Percentiles rank a stretch among this genome's conserved stretches.
Conservation (phyloP, 2,888 invertebrate genomes). For the Tineola bisselliella region DNA sequence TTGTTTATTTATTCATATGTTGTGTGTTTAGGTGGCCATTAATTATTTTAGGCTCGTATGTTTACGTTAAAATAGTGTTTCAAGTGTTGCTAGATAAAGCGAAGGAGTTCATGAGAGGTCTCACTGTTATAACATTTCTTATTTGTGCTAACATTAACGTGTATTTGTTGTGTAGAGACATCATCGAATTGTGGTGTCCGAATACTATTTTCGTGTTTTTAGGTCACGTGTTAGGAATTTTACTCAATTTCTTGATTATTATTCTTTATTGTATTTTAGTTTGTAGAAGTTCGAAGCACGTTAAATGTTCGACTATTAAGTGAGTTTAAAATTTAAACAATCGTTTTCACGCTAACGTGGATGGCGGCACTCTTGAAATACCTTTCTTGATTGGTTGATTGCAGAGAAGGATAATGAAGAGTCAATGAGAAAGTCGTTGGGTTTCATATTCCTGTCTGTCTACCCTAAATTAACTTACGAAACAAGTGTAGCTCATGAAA, state of each 20-base stretch:
- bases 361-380: no score
- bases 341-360: no score
- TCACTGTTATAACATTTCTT: constrained; percentile 47
- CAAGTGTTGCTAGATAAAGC: constrained; percentile 42
- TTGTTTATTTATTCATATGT: constrained; percentile 39
- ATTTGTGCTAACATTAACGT: constrained; percentile 47
- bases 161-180: constrained; percentile 45
- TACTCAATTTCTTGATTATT: constrained; percentile 41
- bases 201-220: constrained; percentile 30
- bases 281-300: neutral
- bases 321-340: neutral
- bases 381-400: no score
- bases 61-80: constrained; percentile 40
- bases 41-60: constrained; percentile 38
- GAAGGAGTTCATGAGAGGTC: constrained; percentile 43
- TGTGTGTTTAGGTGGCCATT: constrained; percentile 47
- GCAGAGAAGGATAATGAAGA: no score
- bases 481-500: no score
- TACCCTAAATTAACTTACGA: no score
- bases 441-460: no score
- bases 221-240: constrained; percentile 38
- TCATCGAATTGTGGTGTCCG: constrained; percentile 41
- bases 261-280: constrained; percentile 41
- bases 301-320: neutral
- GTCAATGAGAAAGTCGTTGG: no score